phyloP scores from a whole-genome alignment of 2,797 vertebrate species.

The Rhinella marina region DNA sequence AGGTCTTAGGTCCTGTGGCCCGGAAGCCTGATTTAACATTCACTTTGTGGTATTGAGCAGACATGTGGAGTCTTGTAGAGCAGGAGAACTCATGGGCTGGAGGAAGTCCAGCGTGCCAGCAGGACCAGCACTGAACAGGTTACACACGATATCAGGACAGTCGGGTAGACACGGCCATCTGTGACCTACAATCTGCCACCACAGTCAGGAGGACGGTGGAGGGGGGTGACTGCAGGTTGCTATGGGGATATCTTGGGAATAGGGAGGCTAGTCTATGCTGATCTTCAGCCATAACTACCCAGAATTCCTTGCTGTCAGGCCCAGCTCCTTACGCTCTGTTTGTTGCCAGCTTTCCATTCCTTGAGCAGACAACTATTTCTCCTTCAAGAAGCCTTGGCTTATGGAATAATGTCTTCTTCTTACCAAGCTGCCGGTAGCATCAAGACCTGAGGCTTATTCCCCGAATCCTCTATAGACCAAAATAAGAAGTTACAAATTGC shows the following conservation, averaged over 20 bases:
- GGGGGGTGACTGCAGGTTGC: conserved; percentile 74
- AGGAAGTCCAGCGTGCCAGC: background rate
- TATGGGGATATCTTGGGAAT: conserved; percentile 77
- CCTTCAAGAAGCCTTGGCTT: background rate
- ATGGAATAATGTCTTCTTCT: background rate
- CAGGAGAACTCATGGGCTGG: background rate
- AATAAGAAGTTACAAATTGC: background rate
- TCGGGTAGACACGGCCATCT: conserved; percentile 70
- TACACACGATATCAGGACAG: conserved; percentile 49
- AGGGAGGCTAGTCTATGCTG: conserved; percentile 60
- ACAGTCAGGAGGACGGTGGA: conserved; percentile 68
- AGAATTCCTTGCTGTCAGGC: conserved; percentile 59
- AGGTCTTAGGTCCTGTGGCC: background rate
- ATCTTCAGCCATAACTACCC: conserved; percentile 70
- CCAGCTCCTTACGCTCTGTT: conserved; percentile 67
- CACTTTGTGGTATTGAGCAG: background rate
- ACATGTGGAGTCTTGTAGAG: background rate
- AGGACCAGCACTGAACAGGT: conserved; percentile 21
- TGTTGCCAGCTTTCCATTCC: conserved; percentile 28
- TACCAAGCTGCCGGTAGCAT: background rate
- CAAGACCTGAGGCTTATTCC: background rate
- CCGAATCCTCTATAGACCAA: background rate
- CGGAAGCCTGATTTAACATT: background rate
- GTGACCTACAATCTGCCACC: conserved; percentile 78
- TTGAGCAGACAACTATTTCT: background rate